Evolutionary conservation across 2,113 vertebrate genomes (phyloP).

Genomic region (Platichthys stellatus): DNA sequence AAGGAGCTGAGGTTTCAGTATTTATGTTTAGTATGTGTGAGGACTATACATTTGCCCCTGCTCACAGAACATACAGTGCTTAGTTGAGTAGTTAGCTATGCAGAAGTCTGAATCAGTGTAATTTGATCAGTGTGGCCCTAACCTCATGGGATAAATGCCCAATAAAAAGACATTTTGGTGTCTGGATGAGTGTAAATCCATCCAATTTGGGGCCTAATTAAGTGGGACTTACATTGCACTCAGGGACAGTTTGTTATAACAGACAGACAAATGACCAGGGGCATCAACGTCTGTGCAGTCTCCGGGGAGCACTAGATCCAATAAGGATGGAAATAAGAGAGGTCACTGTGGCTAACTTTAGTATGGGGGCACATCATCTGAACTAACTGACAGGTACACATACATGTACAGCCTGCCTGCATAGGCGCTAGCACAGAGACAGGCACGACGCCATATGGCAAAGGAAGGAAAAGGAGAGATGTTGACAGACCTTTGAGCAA

Average conservation of each 20-base stretch:
- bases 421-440: constrained; percentile 26
- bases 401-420: not conserved
- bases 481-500: constrained; percentile 13
- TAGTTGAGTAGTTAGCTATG: constrained; percentile 38
- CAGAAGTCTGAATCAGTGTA: constrained; percentile 59
- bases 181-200: constrained; percentile 75
- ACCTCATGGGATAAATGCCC: constrained; percentile 71
- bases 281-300: constrained; percentile 59
- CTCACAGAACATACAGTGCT: constrained; percentile 30
- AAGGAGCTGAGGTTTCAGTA: not conserved
- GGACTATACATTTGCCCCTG: constrained; percentile 7
- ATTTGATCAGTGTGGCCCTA: constrained; percentile 70
- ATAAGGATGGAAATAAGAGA: constrained; percentile 69
- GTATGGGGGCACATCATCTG: constrained; percentile 46
- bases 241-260: constrained; percentile 61
- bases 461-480: not conserved
- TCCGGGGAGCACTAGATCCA: constrained; percentile 68
- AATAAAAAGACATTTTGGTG: constrained; percentile 71
- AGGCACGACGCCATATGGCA: not conserved
- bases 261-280: constrained; percentile 67
- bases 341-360: constrained; percentile 57
- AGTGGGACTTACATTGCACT: constrained; percentile 72
- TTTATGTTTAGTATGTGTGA: constrained; percentile 1
- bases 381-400: constrained; percentile 15
- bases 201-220: constrained; percentile 80